A percentile compares a stretch with the other conserved stretches of the same genome.
Conservation (phyloP, 2,113 vertebrate genomes). For the Eubucco bourcierii region DNA sequence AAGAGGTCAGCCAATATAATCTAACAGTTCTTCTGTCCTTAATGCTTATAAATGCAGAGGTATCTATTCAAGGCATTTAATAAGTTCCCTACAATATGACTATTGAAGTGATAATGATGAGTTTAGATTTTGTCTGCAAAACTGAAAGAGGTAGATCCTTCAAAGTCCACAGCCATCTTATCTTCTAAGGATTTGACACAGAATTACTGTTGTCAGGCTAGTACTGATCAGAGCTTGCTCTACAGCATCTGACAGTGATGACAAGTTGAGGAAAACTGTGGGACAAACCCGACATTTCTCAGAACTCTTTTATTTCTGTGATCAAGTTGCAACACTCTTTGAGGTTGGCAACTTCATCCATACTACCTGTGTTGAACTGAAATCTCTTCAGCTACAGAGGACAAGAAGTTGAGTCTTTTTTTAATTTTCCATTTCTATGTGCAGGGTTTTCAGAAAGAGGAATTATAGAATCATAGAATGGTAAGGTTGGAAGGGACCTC, state of each 20-base stretch:
- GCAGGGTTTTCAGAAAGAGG: not conserved
- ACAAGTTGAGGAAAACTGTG: not conserved
- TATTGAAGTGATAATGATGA: not conserved
- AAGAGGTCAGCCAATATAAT: not conserved
- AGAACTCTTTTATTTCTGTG: not conserved
- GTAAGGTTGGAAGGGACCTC: too few species aligned
- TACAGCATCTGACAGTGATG: not conserved
- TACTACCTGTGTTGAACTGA: not conserved
- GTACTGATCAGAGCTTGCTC: not conserved
- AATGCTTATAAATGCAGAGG: not conserved
- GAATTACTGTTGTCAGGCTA: not conserved
- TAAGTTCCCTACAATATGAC: not conserved
- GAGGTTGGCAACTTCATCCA: not conserved
- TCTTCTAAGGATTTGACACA: not conserved
- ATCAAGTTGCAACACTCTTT: not conserved
- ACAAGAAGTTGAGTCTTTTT: not conserved
- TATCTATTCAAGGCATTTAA: not conserved
- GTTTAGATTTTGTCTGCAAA: not conserved
- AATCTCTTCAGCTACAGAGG: not conserved
- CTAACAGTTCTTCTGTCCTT: not conserved
- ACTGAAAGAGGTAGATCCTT: not conserved
- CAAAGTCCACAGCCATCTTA: not conserved
- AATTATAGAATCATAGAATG: not conserved
- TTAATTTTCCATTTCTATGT: not conserved
- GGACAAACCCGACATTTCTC: not conserved